Base-by-base conservation (phyloP, 2,797 vertebrate genomes). In the Monodelphis domestica region DNA sequence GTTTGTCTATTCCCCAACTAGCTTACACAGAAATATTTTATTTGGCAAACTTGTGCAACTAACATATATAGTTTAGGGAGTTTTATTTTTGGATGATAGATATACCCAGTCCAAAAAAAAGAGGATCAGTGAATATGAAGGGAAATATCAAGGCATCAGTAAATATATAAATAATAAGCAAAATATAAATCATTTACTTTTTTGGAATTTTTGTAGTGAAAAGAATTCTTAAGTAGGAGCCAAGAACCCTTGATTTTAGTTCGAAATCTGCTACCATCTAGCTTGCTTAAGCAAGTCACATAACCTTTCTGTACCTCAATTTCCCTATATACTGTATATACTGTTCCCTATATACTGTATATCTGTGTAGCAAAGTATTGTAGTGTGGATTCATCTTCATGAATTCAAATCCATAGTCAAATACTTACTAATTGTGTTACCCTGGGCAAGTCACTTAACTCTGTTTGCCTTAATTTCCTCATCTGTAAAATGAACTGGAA, bases 61-160 rank as follows among this genome's bases (percentile, higher is more conserved):
- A 11, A 54, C 91, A 93, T 63, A 54, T 93, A 5, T 17, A 93
- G 33, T 89, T 95, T 52, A 57, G 53, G 52, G 88, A 94, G 15
- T 9, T 78, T 94, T 90, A 24, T 95, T 59, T 33, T 87, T 1
- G 11, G 28, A 9, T 94, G 87, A 91, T 91, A 78, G 38, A 45
- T 91, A 95, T 93, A 52, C 14, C 29, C 53, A 95, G 29, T 87
- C 53, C 11, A 91, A 91, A 24, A 21, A 55, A 84, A 90, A 54
- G 95, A 91, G 50, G n/a, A 29, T 51, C 87, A 94, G 90, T 87
- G 63, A 12, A 90, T 30, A 59, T 45, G 89, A 33, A 78, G 54
- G 93, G 59, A 91, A 94, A 90, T 70, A n/a, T 33, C 6, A 59
- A 59, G 30, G 10, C 14, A 12, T 33, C 59, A 33, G 57, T 12